These are phyloP conservation scores for Diplolepis rosae DNA, from an alignment of 2,888 invertebrate genomes.

Conservation along the genomic window DNA sequence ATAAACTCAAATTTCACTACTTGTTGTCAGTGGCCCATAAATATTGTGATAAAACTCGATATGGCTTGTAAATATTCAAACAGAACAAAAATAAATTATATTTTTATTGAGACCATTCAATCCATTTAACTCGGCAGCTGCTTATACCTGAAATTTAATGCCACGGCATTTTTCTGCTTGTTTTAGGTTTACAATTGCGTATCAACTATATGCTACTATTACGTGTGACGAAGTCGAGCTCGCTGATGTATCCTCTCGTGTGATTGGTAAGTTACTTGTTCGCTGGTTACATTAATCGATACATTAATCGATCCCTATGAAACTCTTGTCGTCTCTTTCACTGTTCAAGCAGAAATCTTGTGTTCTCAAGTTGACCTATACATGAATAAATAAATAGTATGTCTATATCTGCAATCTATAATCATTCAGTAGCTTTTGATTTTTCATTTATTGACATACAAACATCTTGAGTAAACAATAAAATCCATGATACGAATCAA, in stretches of 20 bases:
- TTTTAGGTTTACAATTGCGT: not conserved
- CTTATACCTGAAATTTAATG: not conserved
- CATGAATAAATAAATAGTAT: not conserved
- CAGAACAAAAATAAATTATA: not conserved
- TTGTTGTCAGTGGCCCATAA: too few relatives aligned
- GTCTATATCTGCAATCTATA: too few relatives aligned
- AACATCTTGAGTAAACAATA: not conserved
- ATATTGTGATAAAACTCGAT: too few relatives aligned
- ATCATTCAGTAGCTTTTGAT: not conserved
- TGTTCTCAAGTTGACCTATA: not conserved
- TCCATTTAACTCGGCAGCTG: not conserved
- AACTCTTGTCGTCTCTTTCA: not conserved
- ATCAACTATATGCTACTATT: not conserved
- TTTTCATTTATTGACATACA: not conserved
- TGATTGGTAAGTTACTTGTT: conserved; percentile 60
- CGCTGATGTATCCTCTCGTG: conserved; percentile 56
- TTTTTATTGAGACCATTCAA: not conserved
- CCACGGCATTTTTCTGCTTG: not conserved
- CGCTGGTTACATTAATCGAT: conserved; percentile 18
- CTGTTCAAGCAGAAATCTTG: not conserved
- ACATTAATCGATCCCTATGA: conserved; percentile 31
- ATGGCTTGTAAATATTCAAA: too few relatives aligned
- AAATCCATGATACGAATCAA: not conserved
- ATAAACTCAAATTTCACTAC: too few relatives aligned
- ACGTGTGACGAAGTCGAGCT: conserved; percentile 61